Base-by-base conservation (phyloP, 2,888 invertebrate species). In the Heterodera filipjevi region DNA sequence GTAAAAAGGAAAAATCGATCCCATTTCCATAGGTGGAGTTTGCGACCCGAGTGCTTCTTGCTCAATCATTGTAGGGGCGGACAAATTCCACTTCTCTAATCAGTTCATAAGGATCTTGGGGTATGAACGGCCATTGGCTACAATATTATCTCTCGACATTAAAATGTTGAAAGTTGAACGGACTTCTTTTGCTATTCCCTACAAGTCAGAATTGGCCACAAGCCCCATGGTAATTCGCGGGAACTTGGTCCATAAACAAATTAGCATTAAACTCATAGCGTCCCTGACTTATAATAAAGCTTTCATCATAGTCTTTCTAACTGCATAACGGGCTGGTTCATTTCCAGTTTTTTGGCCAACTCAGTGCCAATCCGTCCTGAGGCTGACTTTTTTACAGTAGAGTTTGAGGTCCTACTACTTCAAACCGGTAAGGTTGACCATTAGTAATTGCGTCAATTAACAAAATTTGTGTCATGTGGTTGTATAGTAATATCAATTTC, bases 231-330 rank as follows among this genome's bases (percentile, higher is more conserved):
- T 77, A 22, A 66, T 10, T 2, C 77, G 32, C 2, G 8, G 77
- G 77, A 27, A 66, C 8, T 22, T 66, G 49, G 35, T 77, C 77
- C 77, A 44, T n/a, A 0, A 77, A 77, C 3, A 77, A 39, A 2
- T 77, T 77, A n/a, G 77, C 71, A 27, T 77, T 66, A 22, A 77
- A 71, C 27, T 77, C 71, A 19, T 30, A 39, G 8, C 77, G 22
- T 5, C 44, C 77, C 32, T 33, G 39, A 5, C 71, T 71, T 10
- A 77, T 77, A 30, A 77, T 6, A 77, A 22, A 22, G 71, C 30
- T 71, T 77, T 77, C 32, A 77, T 35, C 77, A 77, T 77, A 8
- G 77, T 77, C 27, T 77, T 77, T 22, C 77, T 27, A 8, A 77
- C 46, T 12, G 77, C 12, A 77, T 77, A 77, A 6, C 39, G 30